Base-by-base conservation (phyloP, 1,140 invertebrate genomes). In the Hyposmocoma kahamanoa region DNA sequence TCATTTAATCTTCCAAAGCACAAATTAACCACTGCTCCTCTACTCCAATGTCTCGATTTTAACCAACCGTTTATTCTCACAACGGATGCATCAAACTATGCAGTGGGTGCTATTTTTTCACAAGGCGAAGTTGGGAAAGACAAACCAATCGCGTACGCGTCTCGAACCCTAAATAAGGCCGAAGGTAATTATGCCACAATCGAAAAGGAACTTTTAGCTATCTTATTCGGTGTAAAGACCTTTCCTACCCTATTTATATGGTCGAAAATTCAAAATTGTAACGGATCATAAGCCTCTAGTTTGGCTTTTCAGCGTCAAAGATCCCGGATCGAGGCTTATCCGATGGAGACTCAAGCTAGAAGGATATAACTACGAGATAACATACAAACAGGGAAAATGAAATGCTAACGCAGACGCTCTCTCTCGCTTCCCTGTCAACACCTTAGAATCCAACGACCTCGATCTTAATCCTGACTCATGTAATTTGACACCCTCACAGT, bases 281-380 rank as follows among this genome's bases (percentile, higher is more conserved):
- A 89, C 87, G 0, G 88, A 90, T 49, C 87, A 89, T 39, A 71
- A 77, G 52, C 79, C 84, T 0, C 59, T 89, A 21, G 62, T 51
- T 26, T 89, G 81, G 71, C 50, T 36, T 36, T 26, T 26, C n/a
- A n/a, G n/a, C n/a, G n/a, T n/a, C n/a, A n/a, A n/a, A n/a, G n/a
- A n/a, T n/a, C n/a, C n/a, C n/a, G n/a, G n/a, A n/a, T n/a, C n/a
- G n/a, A n/a, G n/a, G n/a, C n/a, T n/a, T n/a, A n/a, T n/a, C n/a
- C n/a, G n/a, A n/a, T n/a, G n/a, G n/a, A n/a, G n/a, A n/a, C n/a
- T n/a, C n/a, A n/a, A n/a, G n/a, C n/a, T n/a, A n/a, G n/a, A n/a
- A n/a, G n/a, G n/a, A n/a, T n/a, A n/a, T n/a, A n/a, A n/a, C n/a
- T n/a, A n/a, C n/a, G n/a, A n/a, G n/a, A n/a, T n/a, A n/a, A n/a